A percentile compares a stretch with the other conserved stretches of the same genome.
These are phyloP conservation scores for Euwallacea fornicatus DNA, from an alignment of 1,140 invertebrate genomes.

Conservation along the genomic window DNA sequence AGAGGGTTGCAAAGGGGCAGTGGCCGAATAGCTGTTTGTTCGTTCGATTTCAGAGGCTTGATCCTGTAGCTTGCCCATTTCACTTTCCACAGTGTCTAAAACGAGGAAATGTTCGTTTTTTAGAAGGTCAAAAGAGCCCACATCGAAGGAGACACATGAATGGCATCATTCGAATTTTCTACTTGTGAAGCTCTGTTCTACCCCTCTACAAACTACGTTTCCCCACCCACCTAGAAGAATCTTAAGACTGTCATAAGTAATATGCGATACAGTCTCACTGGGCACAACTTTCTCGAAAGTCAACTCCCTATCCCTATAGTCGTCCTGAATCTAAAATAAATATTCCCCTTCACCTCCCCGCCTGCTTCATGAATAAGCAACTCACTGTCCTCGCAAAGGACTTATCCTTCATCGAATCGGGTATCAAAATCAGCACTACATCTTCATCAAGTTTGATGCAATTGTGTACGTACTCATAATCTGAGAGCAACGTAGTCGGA, in stretches of 20 bases:
- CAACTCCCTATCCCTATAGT: conserved; percentile 69
- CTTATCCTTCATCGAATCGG: conserved; percentile 64
- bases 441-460: conserved; percentile 93
- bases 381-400: conserved; percentile 72
- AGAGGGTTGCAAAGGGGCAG: conserved; percentile 59
- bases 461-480: conserved; percentile 92
- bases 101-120: background rate
- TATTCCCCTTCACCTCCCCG: background rate
- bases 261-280: conserved; percentile 68
- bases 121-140: background rate
- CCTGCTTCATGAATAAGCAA: too few relatives aligned
- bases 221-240: conserved; percentile 70
- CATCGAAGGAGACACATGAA: too few relatives aligned
- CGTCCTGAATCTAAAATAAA: conserved; percentile 65
- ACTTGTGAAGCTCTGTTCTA: too few relatives aligned
- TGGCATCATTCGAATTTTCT: too few relatives aligned
- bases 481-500: conserved; percentile 68
- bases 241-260: conserved; percentile 76
- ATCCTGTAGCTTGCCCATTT: conserved; percentile 74
- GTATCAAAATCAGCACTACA: conserved; percentile 75
- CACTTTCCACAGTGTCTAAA: conserved; percentile 75
- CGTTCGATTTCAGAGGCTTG: conserved; percentile 61
- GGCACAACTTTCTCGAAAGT: conserved; percentile 75
- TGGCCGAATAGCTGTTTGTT: conserved; percentile 53
- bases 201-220: conserved; percentile 8